Base-by-base conservation (phyloP, 2,113 vertebrate species). In the Panurus biarmicus region DNA sequence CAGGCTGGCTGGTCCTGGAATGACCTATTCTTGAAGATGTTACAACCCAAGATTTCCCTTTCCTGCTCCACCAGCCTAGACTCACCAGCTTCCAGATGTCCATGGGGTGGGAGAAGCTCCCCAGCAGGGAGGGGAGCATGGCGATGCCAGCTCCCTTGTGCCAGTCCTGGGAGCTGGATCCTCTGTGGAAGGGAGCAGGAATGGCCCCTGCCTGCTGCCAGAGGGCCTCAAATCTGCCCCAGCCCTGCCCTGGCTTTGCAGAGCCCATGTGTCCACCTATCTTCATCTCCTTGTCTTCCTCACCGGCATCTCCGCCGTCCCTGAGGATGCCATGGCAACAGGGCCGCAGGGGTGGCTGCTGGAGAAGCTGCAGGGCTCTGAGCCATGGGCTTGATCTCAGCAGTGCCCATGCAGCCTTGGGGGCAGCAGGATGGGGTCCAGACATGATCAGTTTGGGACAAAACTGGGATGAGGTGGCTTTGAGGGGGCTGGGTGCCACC, bases 291-390 rank as follows among this genome's bases (percentile, higher is more conserved):
- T 84, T 28, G 17, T 78, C 90, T 33, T 91, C 72, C 81, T 93
- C 6, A 1, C 33, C 8, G 3, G 50, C 26, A 38, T 57, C 73
- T 1, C 3, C 77, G 85, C 79, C 75, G 62, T 75, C 67, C 87
- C 80, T 15, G n/a, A 62, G 89, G 92, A 28, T 91, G 87, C 94
- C 92, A 91, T 91, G 92, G 92, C 92, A 95, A 95, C 72, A 1
- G 42, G 38, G 61, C 67, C 0, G 14, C 67, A n/a, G 82, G 48
- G 74, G 40, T 29, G 40, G 36, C 80, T 93, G 64, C 26, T 5
- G 72, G 69, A 79, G 91, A 19, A 42, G 72, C 80, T 31, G 77
- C 65, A 23, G 74, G 53, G 57, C 80, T 72, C 42, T 6, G 51
- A 57, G 83, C 29, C 20, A 1, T 5, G 3, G 6, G 4, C 18